A percentile compares a stretch with the other conserved stretches of the same genome.
These are phyloP conservation scores for Antheraea mylitta DNA, from an alignment of 1,140 invertebrate genomes.

Conservation along the genomic window DNA sequence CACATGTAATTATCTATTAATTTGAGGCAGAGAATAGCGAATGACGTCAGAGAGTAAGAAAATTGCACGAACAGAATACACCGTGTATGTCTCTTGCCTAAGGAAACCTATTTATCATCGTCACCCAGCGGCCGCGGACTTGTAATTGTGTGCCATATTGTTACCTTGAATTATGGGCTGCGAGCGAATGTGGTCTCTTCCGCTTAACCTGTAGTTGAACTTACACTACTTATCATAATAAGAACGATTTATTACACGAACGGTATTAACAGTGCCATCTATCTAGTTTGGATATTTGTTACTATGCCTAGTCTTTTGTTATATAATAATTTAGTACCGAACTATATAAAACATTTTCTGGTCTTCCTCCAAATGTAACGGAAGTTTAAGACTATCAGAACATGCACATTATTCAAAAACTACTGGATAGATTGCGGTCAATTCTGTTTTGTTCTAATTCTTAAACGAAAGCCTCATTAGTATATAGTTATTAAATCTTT, in stretches of 20 bases:
- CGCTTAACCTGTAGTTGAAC: slow-evolving; percentile 39
- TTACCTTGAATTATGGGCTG: slow-evolving; percentile 65
- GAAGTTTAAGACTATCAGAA: background rate
- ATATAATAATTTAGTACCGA: slow-evolving; percentile 5
- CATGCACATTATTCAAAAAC: no score
- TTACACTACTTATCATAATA: slow-evolving; percentile 13
- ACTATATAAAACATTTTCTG: background rate
- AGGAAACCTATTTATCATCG: slow-evolving; percentile 73
- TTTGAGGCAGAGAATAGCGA: no score
- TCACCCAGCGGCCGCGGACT: slow-evolving; percentile 56
- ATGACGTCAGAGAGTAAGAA: no score
- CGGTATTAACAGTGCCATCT: background rate
- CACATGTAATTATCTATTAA: no score
- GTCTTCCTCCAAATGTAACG: background rate
- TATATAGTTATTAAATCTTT: no score
- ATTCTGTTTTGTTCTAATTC: no score
- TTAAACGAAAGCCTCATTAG: no score
- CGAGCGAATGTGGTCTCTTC: slow-evolving; percentile 52
- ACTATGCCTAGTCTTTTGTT: background rate
- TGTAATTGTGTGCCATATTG: slow-evolving; percentile 73
- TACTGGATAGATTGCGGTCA: no score
- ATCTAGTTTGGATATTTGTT: background rate
- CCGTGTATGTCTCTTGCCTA: slow-evolving; percentile 51
- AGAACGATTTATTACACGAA: background rate
- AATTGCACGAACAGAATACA: slow-evolving; percentile 9